phyloP scores from a whole-genome alignment of 2,888 invertebrate genomes.

The Tiphia femorata region DNA sequence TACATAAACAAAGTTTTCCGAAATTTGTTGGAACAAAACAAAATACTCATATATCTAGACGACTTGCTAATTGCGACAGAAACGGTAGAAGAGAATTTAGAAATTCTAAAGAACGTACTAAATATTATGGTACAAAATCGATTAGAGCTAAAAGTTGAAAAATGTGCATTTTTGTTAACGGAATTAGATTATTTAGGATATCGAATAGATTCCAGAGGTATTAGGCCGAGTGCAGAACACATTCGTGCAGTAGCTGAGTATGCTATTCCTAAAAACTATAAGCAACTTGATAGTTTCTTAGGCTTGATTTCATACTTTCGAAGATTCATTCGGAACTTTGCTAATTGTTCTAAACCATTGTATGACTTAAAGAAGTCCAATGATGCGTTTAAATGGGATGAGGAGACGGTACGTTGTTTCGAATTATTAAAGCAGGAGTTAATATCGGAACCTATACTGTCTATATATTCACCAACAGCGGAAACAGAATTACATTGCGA shows the following conservation, averaged over 20 bases:
- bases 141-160: constrained; percentile 20
- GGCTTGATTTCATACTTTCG: constrained; percentile 43
- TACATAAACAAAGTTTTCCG: constrained; percentile 17
- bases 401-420: constrained; percentile 34
- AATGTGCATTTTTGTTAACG: constrained; percentile 34
- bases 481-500: constrained; percentile 15
- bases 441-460: constrained; percentile 44
- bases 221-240: constrained; percentile 29
- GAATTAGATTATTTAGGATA: constrained; percentile 38
- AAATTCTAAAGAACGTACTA: constrained; percentile 12
- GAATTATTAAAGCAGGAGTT: constrained; percentile 35
- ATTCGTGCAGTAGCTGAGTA: constrained; percentile 31
- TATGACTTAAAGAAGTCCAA: constrained; percentile 41
- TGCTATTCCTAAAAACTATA: constrained; percentile 35
- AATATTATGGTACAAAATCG: constrained; percentile 2
- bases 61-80: constrained; percentile 22
- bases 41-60: constrained; percentile 20
- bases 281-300: constrained; percentile 43
- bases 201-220: constrained; percentile 21
- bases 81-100: constrained; percentile 13
- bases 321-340: constrained; percentile 7
- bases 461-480: constrained; percentile 48
- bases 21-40: constrained; percentile 2
- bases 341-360: constrained; percentile 42
- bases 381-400: constrained; percentile 39